Evolutionary conservation across 2,888 invertebrate species (phyloP), one percentile per base, ranked within the genome.

Genomic region (Eilema depressum): DNA sequence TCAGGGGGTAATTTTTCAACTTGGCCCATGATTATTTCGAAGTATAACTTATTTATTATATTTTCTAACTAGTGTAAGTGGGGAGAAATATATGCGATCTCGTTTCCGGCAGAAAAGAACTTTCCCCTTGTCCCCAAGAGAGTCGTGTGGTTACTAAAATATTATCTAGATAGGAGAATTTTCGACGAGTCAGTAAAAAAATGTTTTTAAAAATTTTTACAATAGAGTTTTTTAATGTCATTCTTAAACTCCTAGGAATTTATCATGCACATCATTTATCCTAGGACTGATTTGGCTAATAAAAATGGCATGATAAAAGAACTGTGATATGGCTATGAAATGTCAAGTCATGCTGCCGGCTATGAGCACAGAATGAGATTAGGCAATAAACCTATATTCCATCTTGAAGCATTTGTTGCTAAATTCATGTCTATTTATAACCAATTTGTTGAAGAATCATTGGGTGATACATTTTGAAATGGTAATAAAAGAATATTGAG

Each of bases 371-470:
- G 98, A 81, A 97, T 99, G 96, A 97, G 98, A 84, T 96, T 97
- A 69, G 99, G 99, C 25, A 98, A 98, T 83, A 99, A 99, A 92
- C 97, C 98, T 28, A 99, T 99, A 84, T 99, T 99, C 87, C 99
- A 99, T 91, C 95, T 99, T 68, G 99, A 99, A 93, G 99, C 99
- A 3, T 99, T 99, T 95, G 97, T 99, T 64, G 99, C 99, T 0
- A 98, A 98, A 83, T 99, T 99, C 90, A 99, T 99, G 99, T 96
- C 97, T 53, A 97, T 98, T 80, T 99, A 99, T 89, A 98, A 98
- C 86, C 97, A 97, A 83, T 99, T 98, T 89, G 96, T 98, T 89
- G 98, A 98, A 88, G 97, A 97, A 83, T 96, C 96, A 28, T 87
- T 97, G 80, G 96, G 95, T 69, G 96, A 95, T 85, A 96, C 94